These are phyloP conservation scores for Drosophila chauvacae DNA, from an alignment of 1,140 invertebrate species.

Conservation along the genomic window DNA sequence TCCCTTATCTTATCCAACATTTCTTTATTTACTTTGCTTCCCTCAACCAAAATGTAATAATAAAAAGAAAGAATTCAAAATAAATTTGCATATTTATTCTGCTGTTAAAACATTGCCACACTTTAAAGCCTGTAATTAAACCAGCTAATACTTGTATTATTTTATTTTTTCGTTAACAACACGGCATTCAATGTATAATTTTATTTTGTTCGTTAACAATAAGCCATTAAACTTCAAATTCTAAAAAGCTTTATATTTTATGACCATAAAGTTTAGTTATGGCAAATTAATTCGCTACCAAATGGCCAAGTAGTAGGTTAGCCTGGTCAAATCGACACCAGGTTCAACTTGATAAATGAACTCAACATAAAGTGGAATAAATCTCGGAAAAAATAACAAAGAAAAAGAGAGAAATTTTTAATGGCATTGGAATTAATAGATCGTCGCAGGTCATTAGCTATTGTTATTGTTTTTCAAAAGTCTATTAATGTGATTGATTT, in stretches of 20 bases:
- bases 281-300: conserved; percentile 39
- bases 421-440: conserved; percentile 6
- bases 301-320: conserved; percentile 34
- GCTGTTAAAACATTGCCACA: conserved; percentile 1
- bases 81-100: conserved; percentile 25
- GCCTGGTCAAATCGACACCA: conserved; percentile 14
- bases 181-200: not conserved
- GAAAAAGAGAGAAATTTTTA: conserved; percentile 2
- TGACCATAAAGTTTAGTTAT: conserved; percentile 26
- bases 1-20: conserved; percentile 22
- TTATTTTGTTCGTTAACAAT: conserved; percentile 8
- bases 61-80: not conserved
- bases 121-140: conserved; percentile 22
- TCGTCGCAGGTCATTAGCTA: conserved; percentile 12
- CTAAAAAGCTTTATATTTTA: conserved; percentile 6
- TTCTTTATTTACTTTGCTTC: conserved; percentile 3
- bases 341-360: conserved; percentile 18
- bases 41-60: not conserved
- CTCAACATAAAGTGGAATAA: not conserved
- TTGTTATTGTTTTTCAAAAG: not conserved
- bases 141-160: not conserved
- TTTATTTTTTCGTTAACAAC: not conserved
- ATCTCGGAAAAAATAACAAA: not conserved
- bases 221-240: conserved; percentile 10
- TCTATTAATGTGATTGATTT: not conserved